Conservation (phyloP, 2,113 vertebrate genomes). For the Panthera uncia region DNA sequence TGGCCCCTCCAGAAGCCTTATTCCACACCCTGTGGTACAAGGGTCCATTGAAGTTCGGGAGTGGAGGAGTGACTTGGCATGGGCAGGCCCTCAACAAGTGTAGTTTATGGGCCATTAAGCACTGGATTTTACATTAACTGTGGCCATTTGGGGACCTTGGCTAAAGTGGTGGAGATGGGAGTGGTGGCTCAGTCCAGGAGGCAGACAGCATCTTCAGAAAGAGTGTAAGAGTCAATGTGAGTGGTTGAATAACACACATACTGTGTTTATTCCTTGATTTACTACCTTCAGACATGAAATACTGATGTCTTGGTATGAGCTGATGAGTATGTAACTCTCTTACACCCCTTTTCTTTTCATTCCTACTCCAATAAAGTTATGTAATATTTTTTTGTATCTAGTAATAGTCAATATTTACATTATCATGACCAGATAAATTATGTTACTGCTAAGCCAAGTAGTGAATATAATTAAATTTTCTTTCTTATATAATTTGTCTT, state of each 20-base stretch:
- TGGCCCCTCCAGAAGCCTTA: background rate
- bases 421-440: background rate
- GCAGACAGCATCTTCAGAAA: background rate
- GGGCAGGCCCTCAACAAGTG: background rate
- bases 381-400: background rate
- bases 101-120: background rate
- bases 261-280: background rate
- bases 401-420: background rate
- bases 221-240: background rate
- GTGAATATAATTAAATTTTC: background rate
- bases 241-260: background rate
- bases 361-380: background rate
- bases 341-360: background rate
- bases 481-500: background rate
- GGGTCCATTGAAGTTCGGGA: background rate
- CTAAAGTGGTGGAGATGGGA: background rate
- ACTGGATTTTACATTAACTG: background rate
- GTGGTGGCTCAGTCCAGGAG: rapidly evolving
- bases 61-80: background rate
- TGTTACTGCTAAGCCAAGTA: background rate
- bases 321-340: background rate
- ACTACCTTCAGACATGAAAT: background rate
- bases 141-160: background rate
- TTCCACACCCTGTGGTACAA: rapidly evolving
- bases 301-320: background rate